Conservation (phyloP, 2,113 vertebrate species). For the human region DNA sequence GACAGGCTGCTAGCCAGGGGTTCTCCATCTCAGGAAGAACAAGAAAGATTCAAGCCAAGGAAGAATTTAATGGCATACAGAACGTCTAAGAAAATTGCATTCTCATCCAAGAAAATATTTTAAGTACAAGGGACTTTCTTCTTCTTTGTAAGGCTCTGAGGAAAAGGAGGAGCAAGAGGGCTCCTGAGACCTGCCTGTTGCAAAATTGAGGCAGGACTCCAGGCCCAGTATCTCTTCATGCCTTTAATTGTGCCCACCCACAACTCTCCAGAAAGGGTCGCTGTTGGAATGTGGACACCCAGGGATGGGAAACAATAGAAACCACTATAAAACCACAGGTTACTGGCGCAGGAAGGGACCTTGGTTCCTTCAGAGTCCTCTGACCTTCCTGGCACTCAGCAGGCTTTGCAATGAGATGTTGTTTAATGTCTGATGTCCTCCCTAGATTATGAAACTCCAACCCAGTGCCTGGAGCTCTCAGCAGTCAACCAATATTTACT, state of each 20-base stretch:
- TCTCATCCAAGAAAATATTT: neutral
- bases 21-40: neutral
- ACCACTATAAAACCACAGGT: neutral
- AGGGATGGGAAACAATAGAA: neutral
- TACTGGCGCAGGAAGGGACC: accelerated
- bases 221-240: neutral
- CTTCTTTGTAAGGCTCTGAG: neutral
- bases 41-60: neutral
- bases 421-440: neutral
- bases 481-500: neutral
- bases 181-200: no score
- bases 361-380: neutral
- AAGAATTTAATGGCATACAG: neutral
- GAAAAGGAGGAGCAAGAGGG: neutral
- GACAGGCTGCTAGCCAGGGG: neutral
- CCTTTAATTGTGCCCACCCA: neutral
- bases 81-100: neutral
- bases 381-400: neutral
- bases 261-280: neutral
- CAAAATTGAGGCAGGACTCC: no score
- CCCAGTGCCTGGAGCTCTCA: neutral
- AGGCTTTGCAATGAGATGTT: neutral
- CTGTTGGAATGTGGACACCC: neutral
- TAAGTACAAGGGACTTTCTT: neutral
- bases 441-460: neutral